A percentile compares a stretch with the other conserved stretches of the same genome.
phyloP scores from a whole-genome alignment of 2,113 vertebrate species.

The Oreotrochilus melanogaster region DNA sequence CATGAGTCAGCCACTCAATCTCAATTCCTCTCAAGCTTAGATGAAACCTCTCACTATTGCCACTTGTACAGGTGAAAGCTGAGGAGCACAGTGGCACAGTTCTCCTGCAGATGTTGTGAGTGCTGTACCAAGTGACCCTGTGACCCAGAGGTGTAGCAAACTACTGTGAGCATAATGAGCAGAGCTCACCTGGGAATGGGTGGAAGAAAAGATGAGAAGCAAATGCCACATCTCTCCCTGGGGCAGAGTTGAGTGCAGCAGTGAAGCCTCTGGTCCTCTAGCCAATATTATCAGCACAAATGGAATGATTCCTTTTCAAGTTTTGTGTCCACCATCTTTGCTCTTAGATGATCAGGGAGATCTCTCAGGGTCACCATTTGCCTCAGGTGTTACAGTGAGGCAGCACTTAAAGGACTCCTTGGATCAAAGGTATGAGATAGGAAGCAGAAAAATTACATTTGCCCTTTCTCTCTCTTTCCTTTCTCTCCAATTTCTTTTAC shows the following conservation, averaged over 20 bases:
- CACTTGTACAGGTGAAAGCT: background rate
- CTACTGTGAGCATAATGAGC: background rate
- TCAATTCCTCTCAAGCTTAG: background rate
- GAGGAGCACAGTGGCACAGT: accelerated
- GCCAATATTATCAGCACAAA: background rate
- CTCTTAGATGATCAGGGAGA: background rate
- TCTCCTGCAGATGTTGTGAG: background rate
- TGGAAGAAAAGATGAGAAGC: background rate
- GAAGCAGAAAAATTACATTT: background rate
- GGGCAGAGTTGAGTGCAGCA: background rate
- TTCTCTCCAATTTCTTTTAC: background rate
- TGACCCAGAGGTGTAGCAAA: background rate
- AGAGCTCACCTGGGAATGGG: background rate
- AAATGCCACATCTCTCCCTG: background rate
- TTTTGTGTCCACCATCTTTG: background rate
- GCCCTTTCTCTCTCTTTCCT: background rate
- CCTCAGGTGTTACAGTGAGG: background rate
- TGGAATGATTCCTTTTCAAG: background rate
- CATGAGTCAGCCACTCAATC: background rate
- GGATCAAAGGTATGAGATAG: background rate
- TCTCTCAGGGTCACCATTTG: background rate
- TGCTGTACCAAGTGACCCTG: accelerated
- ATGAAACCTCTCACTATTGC: background rate
- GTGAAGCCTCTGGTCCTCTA: background rate
- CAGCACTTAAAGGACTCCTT: background rate